Evolutionary conservation across 2,113 vertebrate species (phyloP).

Genomic region (Sakesphorus luctuosus): DNA sequence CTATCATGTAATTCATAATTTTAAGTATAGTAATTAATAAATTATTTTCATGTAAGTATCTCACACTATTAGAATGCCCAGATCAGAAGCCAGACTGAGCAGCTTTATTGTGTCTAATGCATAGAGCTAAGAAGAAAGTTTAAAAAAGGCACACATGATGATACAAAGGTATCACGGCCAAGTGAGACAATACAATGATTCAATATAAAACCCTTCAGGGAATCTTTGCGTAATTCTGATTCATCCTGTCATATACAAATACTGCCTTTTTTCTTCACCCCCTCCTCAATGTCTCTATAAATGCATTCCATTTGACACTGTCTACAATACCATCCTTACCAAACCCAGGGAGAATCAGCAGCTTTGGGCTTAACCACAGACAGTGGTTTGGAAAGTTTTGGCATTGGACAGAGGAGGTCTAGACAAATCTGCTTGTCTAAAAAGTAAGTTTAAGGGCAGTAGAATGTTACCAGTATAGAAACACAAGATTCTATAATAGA

Average conservation of each 20-base stretch:
- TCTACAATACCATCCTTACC: neutral
- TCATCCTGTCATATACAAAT: neutral
- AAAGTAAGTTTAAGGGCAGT: neutral
- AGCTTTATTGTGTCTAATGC: neutral
- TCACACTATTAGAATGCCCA: neutral
- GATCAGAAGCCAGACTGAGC: neutral
- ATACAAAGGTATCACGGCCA: neutral
- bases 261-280: fast-evolving
- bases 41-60: neutral
- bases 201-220: neutral
- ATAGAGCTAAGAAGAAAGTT: neutral
- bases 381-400: neutral
- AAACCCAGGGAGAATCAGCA: neutral
- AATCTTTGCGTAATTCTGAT: neutral
- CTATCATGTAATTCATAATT: neutral
- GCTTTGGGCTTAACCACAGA: neutral
- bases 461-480: neutral
- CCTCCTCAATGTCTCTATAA: fast-evolving
- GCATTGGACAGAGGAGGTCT: neutral
- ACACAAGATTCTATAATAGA: neutral
- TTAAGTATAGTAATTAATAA: neutral
- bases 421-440: neutral
- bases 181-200: neutral
- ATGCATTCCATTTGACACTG: neutral
- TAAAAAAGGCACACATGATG: neutral